Percentiles rank a stretch among this genome's conserved stretches.
Evolutionary conservation across 64 coral and sea anemone genomes (phyloP).

Genomic region (Pocillopora damicornis): DNA sequence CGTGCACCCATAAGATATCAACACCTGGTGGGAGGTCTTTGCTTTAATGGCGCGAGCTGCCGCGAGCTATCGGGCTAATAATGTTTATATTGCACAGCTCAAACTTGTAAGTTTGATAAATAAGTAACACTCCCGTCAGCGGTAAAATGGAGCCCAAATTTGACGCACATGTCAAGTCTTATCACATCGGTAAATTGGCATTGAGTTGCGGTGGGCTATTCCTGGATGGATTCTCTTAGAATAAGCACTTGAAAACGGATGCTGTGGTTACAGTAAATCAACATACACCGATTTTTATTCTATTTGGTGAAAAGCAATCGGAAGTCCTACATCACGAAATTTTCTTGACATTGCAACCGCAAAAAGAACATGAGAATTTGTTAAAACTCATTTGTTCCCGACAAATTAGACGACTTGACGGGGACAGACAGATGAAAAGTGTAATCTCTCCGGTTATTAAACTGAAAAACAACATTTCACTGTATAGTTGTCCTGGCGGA

Average conservation of each 20-base stretch:
- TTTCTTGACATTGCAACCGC: not conserved
- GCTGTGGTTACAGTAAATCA: conserved; percentile 9
- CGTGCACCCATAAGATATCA: conserved; percentile 46
- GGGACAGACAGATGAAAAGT: not conserved
- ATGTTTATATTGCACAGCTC: conserved; percentile 11
- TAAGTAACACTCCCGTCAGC: not conserved
- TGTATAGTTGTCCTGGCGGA: not conserved
- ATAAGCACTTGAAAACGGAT: not conserved
- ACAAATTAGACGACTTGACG: not conserved
- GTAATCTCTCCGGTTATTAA: not conserved
- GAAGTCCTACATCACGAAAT: conserved; percentile 17
- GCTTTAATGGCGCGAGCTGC: not conserved
- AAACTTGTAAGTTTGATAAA: conserved; percentile 25
- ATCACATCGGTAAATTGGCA: not conserved
- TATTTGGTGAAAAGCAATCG: conserved; percentile 23
- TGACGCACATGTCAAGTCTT: not conserved
- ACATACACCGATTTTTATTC: not conserved
- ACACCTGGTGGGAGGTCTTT: conserved; percentile 48
- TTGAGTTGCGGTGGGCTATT: not conserved
- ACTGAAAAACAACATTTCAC: no score
- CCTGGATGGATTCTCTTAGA: not conserved
- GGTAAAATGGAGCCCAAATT: not conserved
- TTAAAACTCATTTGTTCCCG: not conserved
- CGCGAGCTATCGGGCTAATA: conserved; percentile 20
- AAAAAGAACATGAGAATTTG: no score